Evolutionary conservation across 2,797 vertebrate species (phyloP), one percentile per base, ranked within the genome.

Genomic region (Bovichtus diacanthus): DNA sequence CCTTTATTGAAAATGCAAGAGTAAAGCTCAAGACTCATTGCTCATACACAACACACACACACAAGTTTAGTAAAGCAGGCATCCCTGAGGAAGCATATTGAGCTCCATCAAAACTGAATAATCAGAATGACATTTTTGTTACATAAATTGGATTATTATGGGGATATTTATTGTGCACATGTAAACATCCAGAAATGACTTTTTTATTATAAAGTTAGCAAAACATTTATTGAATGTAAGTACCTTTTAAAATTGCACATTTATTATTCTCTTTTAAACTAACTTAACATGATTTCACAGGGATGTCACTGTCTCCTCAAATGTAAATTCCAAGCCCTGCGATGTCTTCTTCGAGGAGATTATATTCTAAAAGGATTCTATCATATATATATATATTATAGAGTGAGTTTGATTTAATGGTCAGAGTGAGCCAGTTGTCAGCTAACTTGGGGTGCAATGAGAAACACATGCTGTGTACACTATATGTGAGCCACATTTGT

Each of bases 361-460:
- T 34, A 6, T 31, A 6, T 31, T 7, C 1, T 31, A 31, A 5
- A 31, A 31, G 31, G 29, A n/a, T n/a, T n/a, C n/a, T n/a, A n/a
- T n/a, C n/a, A n/a, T n/a, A n/a, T n/a, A n/a, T n/a, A n/a, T 31
- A 31, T 8, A 9, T 4, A 18, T n/a, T 5, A 19, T 34, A 6
- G 3, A 13, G 36, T 36, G 4, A 47, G 59, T 73, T 53, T 0
- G 3, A 71, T 79, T 75, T 46, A 69, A 47, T 41, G 10, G 23
- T 74, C 7, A 54, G 5, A 46, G 19, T 71, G 7, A 54, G 21
- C 19, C 58, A 63, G 38, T 64, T 85, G 73, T 65, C 69, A 44
- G 27, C 25, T 62, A 23, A 43, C 10, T 56, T 47, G 21, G 39
- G 36, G 6, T 64, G 46, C 50, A 54, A 1, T 46, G 27, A 54